These are phyloP conservation scores for Neoaliturus tenellus DNA, from an alignment of 2,888 invertebrate genomes.

Conservation along the genomic window DNA sequence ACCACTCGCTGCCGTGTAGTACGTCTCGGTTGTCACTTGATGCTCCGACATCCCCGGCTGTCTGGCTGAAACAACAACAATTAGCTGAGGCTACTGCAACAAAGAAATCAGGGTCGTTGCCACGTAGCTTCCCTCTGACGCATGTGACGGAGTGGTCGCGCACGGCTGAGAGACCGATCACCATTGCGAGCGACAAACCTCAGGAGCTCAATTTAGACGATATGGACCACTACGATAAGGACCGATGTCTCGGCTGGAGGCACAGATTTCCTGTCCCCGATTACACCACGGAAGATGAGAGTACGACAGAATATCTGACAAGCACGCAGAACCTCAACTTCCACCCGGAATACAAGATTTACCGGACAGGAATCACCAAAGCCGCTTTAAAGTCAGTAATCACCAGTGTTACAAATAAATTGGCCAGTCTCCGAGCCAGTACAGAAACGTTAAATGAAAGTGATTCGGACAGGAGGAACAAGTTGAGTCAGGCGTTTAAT, in stretches of 20 bases:
- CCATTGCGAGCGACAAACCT: slow-evolving; percentile 82
- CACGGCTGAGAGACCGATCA: slow-evolving; percentile 80
- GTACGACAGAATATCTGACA: slow-evolving; percentile 70
- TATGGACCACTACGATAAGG: slow-evolving; percentile 75
- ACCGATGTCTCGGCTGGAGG: slow-evolving; percentile 63
- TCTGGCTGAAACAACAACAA: slow-evolving; percentile 84
- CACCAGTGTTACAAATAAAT: slow-evolving; percentile 70
- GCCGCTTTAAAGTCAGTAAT: slow-evolving; percentile 68
- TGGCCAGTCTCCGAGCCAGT: slow-evolving; percentile 71
- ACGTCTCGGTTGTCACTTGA: slow-evolving; percentile 67
- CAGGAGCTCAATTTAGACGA: slow-evolving; percentile 80
- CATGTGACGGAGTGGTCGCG: slow-evolving; percentile 69
- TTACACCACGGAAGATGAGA: slow-evolving; percentile 70
- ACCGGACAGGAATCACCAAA: slow-evolving; percentile 67
- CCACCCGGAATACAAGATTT: slow-evolving; percentile 83
- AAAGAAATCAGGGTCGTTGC: slow-evolving; percentile 86
- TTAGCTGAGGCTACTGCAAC: slow-evolving; percentile 78
- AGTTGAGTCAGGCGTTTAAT: slow-evolving; percentile 69
- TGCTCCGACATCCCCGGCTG: slow-evolving; percentile 80
- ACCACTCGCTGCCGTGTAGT: slow-evolving; percentile 60
- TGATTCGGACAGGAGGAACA: slow-evolving; percentile 64
- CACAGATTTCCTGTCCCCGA: slow-evolving; percentile 66
- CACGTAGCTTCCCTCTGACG: slow-evolving; percentile 84
- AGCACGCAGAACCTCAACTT: slow-evolving; percentile 73
- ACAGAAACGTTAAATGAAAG: slow-evolving; percentile 71